Percentiles rank a stretch among this genome's conserved stretches.
Conservation (phyloP, 2,797 vertebrate species). For the Gambelia wislizenii region DNA sequence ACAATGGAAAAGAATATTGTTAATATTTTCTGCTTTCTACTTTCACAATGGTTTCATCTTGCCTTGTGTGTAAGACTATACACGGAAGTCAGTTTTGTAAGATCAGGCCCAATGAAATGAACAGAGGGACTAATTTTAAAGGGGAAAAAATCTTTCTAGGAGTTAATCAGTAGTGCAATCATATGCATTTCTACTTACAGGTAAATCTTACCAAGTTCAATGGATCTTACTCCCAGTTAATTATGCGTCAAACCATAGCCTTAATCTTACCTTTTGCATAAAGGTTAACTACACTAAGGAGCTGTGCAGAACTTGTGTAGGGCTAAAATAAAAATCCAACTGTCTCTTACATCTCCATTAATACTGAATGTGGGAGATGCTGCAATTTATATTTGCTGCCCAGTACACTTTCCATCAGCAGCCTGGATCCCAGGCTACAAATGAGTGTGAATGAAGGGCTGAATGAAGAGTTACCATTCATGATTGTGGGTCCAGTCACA, state of each 20-base stretch:
- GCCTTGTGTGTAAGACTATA: neutral
- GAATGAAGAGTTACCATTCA: neutral
- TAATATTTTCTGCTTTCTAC: neutral
- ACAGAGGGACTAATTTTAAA: neutral
- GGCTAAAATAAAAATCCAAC: neutral
- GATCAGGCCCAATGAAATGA: neutral
- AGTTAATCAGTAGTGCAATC: neutral
- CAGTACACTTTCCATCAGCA: neutral
- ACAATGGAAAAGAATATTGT: neutral
- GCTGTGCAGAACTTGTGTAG: neutral
- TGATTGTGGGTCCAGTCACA: neutral
- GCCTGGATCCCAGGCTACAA: neutral
- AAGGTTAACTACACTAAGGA: neutral
- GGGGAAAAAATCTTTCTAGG: neutral
- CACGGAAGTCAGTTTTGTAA: conserved; percentile 14
- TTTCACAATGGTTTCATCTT: conserved; percentile 15
- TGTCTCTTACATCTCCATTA: neutral
- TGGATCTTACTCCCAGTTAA: neutral
- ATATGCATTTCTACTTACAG: neutral
- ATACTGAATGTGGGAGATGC: neutral
- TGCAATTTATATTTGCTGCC: conserved; percentile 1
- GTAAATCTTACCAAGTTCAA: neutral
- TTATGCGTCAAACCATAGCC: neutral
- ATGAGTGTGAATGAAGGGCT: neutral
- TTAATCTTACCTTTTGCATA: neutral